phyloP scores from a whole-genome alignment of 2,113 vertebrate genomes.

The Notothenia rossii region DNA sequence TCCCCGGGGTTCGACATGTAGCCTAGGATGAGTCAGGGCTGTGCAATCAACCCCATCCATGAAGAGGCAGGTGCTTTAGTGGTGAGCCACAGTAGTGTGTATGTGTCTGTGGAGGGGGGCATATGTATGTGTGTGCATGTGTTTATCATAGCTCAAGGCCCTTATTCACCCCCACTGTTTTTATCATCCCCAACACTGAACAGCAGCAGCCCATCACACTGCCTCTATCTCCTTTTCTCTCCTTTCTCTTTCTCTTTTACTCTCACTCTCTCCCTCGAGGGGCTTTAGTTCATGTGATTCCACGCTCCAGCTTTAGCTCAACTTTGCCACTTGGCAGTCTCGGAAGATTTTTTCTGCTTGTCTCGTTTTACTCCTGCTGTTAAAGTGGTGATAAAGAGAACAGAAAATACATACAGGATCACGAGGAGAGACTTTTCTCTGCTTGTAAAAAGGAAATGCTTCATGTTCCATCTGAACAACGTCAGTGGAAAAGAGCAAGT shows the following conservation, averaged over 20 bases:
- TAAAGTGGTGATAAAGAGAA: constrained; percentile 80
- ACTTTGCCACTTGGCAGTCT: constrained; percentile 83
- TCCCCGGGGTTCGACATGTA: constrained; percentile 80
- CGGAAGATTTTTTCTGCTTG: constrained; percentile 71
- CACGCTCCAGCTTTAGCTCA: constrained; percentile 82
- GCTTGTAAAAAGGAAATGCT: constrained; percentile 70
- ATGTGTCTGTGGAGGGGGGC: constrained; percentile 43
- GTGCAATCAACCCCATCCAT: constrained; percentile 78
- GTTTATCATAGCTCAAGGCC: constrained; percentile 76
- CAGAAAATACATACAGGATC: constrained; percentile 78
- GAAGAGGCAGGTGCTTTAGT: constrained; percentile 75
- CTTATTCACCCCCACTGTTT: constrained; percentile 80
- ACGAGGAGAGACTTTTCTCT: constrained; percentile 63
- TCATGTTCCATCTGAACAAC: constrained; percentile 57
- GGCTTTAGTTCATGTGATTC: constrained; percentile 81
- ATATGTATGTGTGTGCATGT: constrained; percentile 62
- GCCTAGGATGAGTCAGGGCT: constrained; percentile 83
- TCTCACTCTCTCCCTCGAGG: constrained; percentile 75
- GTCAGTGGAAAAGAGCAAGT: constrained; percentile 57
- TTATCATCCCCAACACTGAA: constrained; percentile 78
- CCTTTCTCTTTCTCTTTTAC: constrained; percentile 69
- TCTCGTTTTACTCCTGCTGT: constrained; percentile 77
- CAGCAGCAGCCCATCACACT: constrained; percentile 74
- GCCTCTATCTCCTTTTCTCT: constrained; percentile 68
- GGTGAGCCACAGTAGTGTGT: constrained; percentile 56